A percentile compares a stretch with the other conserved stretches of the same genome.
phyloP scores from a whole-genome alignment of 2,113 vertebrate genomes.

The Anarrhichthys ocellatus region DNA sequence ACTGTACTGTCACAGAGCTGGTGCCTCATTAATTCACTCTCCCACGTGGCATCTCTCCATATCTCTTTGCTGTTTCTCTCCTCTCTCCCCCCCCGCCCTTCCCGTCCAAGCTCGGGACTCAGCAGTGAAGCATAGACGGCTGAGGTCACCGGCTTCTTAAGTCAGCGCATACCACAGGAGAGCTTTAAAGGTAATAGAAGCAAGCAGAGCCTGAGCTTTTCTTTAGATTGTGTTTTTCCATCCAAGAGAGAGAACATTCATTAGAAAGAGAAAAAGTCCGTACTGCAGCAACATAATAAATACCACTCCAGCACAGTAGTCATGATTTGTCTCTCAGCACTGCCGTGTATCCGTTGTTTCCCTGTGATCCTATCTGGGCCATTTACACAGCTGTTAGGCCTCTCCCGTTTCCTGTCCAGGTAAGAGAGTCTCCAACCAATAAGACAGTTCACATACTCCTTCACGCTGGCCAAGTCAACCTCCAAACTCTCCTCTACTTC shows the following conservation, averaged over 20 bases:
- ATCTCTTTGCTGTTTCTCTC: slow-evolving; percentile 34
- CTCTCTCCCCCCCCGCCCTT: neutral
- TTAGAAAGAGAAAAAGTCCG: slow-evolving; percentile 37
- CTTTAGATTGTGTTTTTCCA: slow-evolving; percentile 25
- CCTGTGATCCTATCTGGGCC: slow-evolving; percentile 30
- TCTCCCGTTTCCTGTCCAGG: slow-evolving; percentile 57
- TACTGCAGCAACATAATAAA: slow-evolving; percentile 41
- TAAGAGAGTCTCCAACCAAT: slow-evolving; percentile 33
- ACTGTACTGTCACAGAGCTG: slow-evolving; percentile 58
- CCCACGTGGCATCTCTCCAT: slow-evolving; percentile 71
- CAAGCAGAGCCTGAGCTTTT: neutral
- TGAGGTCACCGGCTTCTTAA: slow-evolving; percentile 53
- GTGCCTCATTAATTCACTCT: slow-evolving; percentile 76
- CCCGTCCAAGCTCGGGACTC: slow-evolving; percentile 16
- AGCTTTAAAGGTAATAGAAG: slow-evolving; percentile 20
- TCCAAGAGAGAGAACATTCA: slow-evolving; percentile 25
- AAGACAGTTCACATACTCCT: slow-evolving; percentile 13
- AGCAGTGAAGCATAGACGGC: slow-evolving; percentile 24
- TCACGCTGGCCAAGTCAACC: slow-evolving; percentile 46
- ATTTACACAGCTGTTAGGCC: slow-evolving; percentile 56
- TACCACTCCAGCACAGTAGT: neutral
- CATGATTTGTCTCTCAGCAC: slow-evolving; percentile 2
- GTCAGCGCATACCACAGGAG: neutral
- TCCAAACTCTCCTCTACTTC: slow-evolving; percentile 29
- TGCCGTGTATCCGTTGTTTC: slow-evolving; percentile 9